Base-by-base conservation (phyloP, 64 coral and sea anemone genomes). In the Actinia equina region DNA sequence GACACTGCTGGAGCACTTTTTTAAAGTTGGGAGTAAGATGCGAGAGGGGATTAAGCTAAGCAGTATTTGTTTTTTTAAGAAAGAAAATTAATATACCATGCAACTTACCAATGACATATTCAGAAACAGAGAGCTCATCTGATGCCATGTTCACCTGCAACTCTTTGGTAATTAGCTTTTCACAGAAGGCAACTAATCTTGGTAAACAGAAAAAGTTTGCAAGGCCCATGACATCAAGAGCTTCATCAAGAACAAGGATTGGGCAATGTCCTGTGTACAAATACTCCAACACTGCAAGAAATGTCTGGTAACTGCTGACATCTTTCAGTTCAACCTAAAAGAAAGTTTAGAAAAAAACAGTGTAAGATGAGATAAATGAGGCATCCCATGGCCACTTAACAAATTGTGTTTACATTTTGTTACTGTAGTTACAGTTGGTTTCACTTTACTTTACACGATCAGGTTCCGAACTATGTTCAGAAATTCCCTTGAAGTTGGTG, bases 161-260 rank as follows among this genome's bases (percentile, higher is more conserved):
- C 64, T 93, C 93, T 52, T 89, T 92, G 18, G 94, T 88, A 79
- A 99, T 84, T 27, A 93, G 70, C 55, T 91, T 79, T 64, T 99
- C 97, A 84, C 93, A 99, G 22, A 95, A 52, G 44, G 97, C 97
- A 77, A 99, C 86, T 8, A 99, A 89, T 82, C 83, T 84, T 56
- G 97, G 91, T 6, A 99, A 49, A 87, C 97, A 99, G 78, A 99
- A 99, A 78, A 99, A 99, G 49, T 99, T 99, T 80, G 97, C 97
- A 15, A 95, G 86, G 71, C 93, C 97, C 65, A 99, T 91, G 4
- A 93, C 93, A 77, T 65, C 90, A 25, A 95, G 46, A 59, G 88
- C 89, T n/a, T 93, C 93, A 22, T 92, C 97, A 53, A 92, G 57
- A 11, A 44, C 17, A 16, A 95, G 41, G 12, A 76, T 83, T n/a